Evolutionary conservation across 2,797 vertebrate species (phyloP).

Genomic region (Sebastes kiyomatsui): DNA sequence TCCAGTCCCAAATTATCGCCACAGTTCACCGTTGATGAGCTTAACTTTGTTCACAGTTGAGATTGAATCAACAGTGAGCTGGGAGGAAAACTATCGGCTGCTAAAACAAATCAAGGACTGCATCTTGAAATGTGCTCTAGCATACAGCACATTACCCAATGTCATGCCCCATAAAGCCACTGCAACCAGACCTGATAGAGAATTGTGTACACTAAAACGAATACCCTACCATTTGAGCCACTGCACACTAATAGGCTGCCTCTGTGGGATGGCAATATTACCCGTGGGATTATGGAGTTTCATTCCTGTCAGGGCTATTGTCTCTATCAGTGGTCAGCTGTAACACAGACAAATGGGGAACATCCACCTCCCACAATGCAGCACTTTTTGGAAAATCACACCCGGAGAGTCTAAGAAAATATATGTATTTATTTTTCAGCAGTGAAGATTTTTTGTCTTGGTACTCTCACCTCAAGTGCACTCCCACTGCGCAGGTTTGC

Average conservation of each 20-base stretch:
- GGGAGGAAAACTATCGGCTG: neutral
- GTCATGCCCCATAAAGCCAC: slow-evolving; percentile 25
- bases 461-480: slow-evolving; percentile 1
- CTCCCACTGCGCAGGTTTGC: neutral
- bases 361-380: slow-evolving; percentile 57
- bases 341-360: slow-evolving; percentile 75
- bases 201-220: slow-evolving; percentile 37
- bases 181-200: slow-evolving; percentile 17
- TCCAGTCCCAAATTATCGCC: neutral
- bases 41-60: slow-evolving; percentile 1
- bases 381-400: slow-evolving; percentile 35
- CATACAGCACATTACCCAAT: slow-evolving; percentile 5
- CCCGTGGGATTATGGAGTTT: slow-evolving; percentile 36
- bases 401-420: slow-evolving; percentile 36
- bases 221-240: slow-evolving; percentile 19
- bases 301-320: slow-evolving; percentile 40
- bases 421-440: neutral
- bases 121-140: slow-evolving; percentile 9
- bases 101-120: slow-evolving; percentile 4
- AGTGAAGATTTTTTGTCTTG: slow-evolving; percentile 6
- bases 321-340: slow-evolving; percentile 60
- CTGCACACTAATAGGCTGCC: slow-evolving; percentile 50
- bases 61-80: neutral
- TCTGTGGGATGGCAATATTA: slow-evolving; percentile 38
- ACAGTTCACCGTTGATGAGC: neutral